Percentiles rank a stretch among this genome's conserved stretches.
Conservation (phyloP, 2,888 invertebrate genomes). For the Drosophila anomalipes region DNA sequence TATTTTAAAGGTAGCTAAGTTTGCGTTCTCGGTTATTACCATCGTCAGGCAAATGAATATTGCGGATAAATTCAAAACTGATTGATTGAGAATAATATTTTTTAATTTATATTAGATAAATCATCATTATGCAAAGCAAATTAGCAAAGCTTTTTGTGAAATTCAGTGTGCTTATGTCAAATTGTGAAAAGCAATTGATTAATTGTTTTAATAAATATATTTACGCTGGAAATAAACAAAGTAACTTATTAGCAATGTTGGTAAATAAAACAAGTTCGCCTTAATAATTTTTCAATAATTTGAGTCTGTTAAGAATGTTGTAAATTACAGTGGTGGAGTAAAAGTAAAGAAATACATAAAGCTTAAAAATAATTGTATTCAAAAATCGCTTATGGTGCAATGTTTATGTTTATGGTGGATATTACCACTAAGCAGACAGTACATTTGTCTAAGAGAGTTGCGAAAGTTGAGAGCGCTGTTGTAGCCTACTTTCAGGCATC, state of each 20-base stretch:
- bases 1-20: conserved; percentile 65
- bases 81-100: conserved; percentile 15
- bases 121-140: neutral
- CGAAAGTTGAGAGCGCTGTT: neutral
- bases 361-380: neutral
- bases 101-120: neutral
- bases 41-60: conserved; percentile 68
- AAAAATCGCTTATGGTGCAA: neutral
- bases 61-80: conserved; percentile 61
- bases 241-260: neutral
- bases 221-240: neutral
- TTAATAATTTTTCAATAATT: too few species aligned
- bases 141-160: neutral
- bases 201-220: neutral
- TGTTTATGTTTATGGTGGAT: neutral
- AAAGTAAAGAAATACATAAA: neutral
- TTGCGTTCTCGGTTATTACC: conserved; percentile 72
- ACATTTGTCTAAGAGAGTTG: neutral
- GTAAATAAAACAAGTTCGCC: neutral
- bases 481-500: neutral
- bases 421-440: too few species aligned
- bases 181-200: neutral
- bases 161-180: neutral
- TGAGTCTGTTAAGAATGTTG: too few species aligned
- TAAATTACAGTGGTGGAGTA: too few species aligned